Base-by-base conservation (phyloP, 2,888 invertebrate species). In the Archaeoteleia sp. region DNA sequence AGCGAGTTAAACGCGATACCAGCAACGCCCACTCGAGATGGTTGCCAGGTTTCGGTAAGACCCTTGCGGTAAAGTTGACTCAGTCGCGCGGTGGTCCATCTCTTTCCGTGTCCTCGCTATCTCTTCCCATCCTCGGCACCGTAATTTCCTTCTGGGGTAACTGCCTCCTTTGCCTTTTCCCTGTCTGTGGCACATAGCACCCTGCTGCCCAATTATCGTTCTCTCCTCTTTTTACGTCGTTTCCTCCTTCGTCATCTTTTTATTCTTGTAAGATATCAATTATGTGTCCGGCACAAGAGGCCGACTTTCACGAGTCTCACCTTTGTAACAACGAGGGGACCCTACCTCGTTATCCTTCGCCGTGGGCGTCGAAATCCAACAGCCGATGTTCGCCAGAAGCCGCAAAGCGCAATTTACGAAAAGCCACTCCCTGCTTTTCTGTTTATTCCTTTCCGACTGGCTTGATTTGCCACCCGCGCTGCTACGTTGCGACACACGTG, bases 341-440 rank as follows among this genome's bases (percentile, higher is more conserved):
- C 51, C 58, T 73, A 73, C 75, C 79, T 79, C 79, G 79, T 79
- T 79, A 79, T 79, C 78, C 78, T 73, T 77, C 73, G 73, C 78
- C 74, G 75, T 76, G 79, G 78, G 79, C 78, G 74, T 78, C 73
- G 74, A 77, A 75, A 74, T 53, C 39, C 49, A 32, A 51, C 49
- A 43, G 40, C 46, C 53, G 57, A 53, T 57, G 53, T 55, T 76
- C 75, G 69, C 74, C 76, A 74, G 78, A 74, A 78, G 77, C 78
- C 78, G 74, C 76, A 78, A 76, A 78, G 74, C 74, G 77, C 78
- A 77, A 78, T 76, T 78, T 77, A 76, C 76, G 75, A 74, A 78
- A 78, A 78, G 73, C 73, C 74, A 66, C 74, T 49, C 54, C 61
- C 57, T 37, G 45, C 34, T 58, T 58, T 62, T 66, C 53, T 46